Evolutionary conservation across 1,140 invertebrate species (phyloP), one percentile per base, ranked within the genome.

Genomic region (Propsilocerus akamusi): DNA sequence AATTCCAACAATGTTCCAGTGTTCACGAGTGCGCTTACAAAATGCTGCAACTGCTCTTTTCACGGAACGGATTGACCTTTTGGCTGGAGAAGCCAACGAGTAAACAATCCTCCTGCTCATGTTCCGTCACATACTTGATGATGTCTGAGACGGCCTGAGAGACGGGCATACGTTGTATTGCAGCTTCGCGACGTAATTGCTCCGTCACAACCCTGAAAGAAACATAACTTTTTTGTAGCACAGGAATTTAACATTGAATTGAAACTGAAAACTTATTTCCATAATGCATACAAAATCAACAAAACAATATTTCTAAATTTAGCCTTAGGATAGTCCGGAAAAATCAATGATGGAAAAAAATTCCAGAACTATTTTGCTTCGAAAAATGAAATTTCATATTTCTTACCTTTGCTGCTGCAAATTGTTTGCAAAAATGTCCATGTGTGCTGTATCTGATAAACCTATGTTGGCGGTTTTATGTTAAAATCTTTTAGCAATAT

Each of bases 31-130:
- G 7, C 20, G 34, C 57, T 78, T 82, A 93, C 54, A 93, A 73
- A 59, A 94, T 71, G 51, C 75, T 76, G 71, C 92, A 97, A 41
- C 86, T 86, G 57, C 85, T 92, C 69, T 96, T 96, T 69, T 97
- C 93, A 59, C 92, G 80, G 76, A 96, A 97, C 25, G 94, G 93
- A 72, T 97, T 97, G 7, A 93, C 88, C 66, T 93, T 93, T 64
- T 96, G 92, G 53, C 86, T 91, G 50, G 88, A 85, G 68, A 97
- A 96, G 4, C 92, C 93, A 58, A 92, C 83, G 50, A 97, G 75
- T n/a, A 97, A 77, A 60, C 85, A 94, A 70, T 97, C 93, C 61
- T 95, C 90, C 58, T 89, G 84, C 63, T 92, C 81, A 59, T 96
- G 90, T 61, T 95, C 88, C 26, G 81, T 78, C 51, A 96, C 90